Base-by-base conservation (phyloP, 2,797 vertebrate genomes). In the Eurystomus glaucurus region DNA sequence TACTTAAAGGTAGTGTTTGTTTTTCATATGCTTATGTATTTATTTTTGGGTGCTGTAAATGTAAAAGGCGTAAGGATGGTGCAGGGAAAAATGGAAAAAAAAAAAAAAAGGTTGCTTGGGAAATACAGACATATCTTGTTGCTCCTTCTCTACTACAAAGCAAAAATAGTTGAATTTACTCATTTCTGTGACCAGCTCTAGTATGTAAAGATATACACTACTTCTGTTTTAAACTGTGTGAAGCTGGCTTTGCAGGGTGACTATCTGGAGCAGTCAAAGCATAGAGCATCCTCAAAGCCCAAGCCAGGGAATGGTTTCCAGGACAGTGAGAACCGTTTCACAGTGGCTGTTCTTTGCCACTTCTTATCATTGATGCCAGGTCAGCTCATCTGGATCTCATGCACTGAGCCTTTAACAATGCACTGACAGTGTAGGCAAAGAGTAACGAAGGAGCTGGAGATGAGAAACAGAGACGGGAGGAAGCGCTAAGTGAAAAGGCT, bases 21-120 rank as follows among this genome's bases (percentile, higher is more conserved):
- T 92, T 60, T 85, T 84, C 29, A 33, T 54, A 31, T 9, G 31
- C 14, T 55, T 72, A 48, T 3, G 0, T 75, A 55, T 51, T 92
- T 86, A 92, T 57, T 88, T 92, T 83, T 48, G 61, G 37, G 52
- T 43, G 14, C 46, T 89, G n/a, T 33, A 75, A 93, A 90, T 35
- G 43, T 62, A 70, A 64, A 83, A 91, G 41, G n/a, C 7, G 1
- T 25, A 64, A 41, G 19, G 41, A 35, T 54, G 20, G 39, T 16
- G 37, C 51, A 77, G 62, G 70, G 19, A n/a, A 5, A 72, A 60
- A 92, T 4, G 41, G 41, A n/a, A 14, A 84, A 46, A 35, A 88
- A 37, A 88, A 37, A 48, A 39, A 10, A 14, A 31, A 87, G 54
- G 33, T 54, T 87, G 5, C 46, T 74, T 91, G 45, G 68, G 48